Conservation (phyloP, 2,888 invertebrate species). For the Kryphioiulus occultus region DNA sequence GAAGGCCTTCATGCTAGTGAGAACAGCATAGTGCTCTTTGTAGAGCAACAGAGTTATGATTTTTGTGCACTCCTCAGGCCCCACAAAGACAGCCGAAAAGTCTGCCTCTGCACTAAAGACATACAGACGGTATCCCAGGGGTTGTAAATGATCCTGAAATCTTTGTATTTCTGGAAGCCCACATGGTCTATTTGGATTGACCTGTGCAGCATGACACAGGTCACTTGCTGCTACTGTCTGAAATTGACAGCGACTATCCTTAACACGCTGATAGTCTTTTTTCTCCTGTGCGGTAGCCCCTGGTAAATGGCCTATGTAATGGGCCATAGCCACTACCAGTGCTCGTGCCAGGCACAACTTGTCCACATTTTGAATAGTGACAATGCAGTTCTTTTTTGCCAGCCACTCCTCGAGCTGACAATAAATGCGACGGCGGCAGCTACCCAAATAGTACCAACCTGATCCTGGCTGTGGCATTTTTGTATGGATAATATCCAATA, state of each 20-base stretch:
- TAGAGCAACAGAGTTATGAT: neutral
- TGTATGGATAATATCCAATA: neutral
- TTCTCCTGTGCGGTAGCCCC: neutral
- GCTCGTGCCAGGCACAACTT: neutral
- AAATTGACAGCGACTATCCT: neutral
- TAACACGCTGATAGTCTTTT: neutral
- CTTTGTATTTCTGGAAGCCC: neutral
- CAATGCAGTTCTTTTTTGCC: neutral
- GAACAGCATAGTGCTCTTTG: neutral
- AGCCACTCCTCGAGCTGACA: neutral
- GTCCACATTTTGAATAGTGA: neutral
- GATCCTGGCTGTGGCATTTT: neutral
- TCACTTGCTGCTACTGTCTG: neutral
- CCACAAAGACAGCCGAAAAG: neutral
- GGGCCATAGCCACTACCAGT: neutral
- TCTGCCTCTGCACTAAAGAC: neutral
- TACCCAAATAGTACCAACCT: neutral
- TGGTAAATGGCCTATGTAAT: too few relatives aligned
- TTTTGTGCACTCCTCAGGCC: neutral
- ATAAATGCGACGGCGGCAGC: neutral
- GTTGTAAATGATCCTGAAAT: neutral
- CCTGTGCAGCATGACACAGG: neutral
- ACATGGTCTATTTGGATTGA: neutral
- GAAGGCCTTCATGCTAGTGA: neutral
- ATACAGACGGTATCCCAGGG: neutral